Percentiles rank a stretch among this genome's conserved stretches.
Evolutionary conservation across 2,797 vertebrate species (phyloP).

Genomic region (Eurystomus glaucurus): DNA sequence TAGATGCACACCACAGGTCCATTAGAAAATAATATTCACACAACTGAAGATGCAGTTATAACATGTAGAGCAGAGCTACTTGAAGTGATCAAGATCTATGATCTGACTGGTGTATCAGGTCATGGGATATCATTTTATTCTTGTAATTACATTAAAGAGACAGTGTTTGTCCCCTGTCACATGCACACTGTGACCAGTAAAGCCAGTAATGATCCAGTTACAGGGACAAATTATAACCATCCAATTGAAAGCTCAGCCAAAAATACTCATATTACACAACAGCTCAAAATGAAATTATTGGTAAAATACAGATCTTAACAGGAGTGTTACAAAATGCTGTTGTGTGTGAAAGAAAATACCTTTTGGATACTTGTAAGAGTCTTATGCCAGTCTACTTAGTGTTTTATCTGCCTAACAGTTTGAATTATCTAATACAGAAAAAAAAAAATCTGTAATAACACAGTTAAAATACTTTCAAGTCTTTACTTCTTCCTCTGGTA

Average conservation of each 20-base stretch:
- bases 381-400: background rate
- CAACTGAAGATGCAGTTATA: background rate
- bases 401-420: background rate
- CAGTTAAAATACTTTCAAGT: background rate
- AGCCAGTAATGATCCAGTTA: background rate
- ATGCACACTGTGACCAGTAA: background rate
- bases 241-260: background rate
- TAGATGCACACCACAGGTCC: no score
- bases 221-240: background rate
- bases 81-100: background rate
- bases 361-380: background rate
- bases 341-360: background rate
- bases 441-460: background rate
- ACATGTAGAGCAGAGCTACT: fast-evolving
- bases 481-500: background rate
- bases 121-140: background rate
- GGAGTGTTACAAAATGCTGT: background rate
- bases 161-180: background rate
- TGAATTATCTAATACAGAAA: background rate
- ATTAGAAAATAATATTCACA: background rate
- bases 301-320: background rate
- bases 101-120: background rate
- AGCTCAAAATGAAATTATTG: background rate
- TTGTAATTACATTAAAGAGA: background rate
- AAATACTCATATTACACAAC: background rate